Evolutionary conservation across 2,888 invertebrate species (phyloP).

Genomic region (Stenodema calcarata): DNA sequence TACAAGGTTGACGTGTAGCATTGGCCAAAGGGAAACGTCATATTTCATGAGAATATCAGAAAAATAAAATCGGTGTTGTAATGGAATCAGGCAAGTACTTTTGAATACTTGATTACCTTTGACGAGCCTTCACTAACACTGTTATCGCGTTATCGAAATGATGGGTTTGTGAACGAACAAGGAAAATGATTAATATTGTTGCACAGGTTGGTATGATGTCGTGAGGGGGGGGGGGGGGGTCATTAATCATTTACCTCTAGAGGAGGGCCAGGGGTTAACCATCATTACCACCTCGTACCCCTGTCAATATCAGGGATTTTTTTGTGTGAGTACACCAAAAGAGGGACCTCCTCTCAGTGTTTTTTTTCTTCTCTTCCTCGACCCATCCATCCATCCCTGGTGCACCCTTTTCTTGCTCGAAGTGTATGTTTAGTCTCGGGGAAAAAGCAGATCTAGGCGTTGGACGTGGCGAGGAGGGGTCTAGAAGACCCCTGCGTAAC

Average conservation of each 20-base stretch:
- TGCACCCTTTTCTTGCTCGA: not conserved
- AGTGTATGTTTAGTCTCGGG: not conserved
- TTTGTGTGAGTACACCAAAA: not conserved
- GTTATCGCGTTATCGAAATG: not conserved
- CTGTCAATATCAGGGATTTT: conserved; percentile 12
- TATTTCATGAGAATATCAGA: too few relatives aligned
- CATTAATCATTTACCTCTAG: conserved; percentile 1
- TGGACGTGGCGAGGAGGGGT: not conserved
- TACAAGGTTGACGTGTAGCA: too few relatives aligned
- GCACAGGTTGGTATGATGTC: not conserved
- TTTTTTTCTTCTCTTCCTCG: not conserved
- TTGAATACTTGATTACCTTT: not conserved
- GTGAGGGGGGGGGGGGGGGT: not conserved
- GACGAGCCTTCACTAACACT: not conserved
- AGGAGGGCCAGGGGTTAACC: not conserved
- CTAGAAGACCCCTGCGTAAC: conserved; percentile 18
- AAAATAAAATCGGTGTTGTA: too few relatives aligned
- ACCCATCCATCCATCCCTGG: not conserved
- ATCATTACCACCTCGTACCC: conserved; percentile 36
- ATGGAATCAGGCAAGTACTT: too few relatives aligned
- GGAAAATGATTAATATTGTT: conserved; percentile 18
- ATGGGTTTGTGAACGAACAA: not conserved
- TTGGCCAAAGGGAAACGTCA: too few relatives aligned
- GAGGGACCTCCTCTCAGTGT: not conserved
- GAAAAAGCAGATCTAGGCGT: not conserved